Evolutionary conservation across 2,113 vertebrate genomes (phyloP), one percentile per base, ranked within the genome.

Genomic region (Camelus dromedarius): DNA sequence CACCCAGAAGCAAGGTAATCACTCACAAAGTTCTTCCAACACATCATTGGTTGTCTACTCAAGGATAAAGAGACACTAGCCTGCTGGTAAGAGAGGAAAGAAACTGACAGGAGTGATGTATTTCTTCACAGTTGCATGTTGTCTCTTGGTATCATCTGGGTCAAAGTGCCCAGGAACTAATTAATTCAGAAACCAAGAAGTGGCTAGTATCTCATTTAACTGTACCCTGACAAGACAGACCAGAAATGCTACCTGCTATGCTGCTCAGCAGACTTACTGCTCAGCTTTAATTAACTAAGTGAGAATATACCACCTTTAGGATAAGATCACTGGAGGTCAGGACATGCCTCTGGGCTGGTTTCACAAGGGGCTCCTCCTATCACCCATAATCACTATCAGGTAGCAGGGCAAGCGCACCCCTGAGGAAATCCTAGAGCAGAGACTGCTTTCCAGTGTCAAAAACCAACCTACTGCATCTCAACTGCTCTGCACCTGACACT

Each of bases 21-120:
- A 92, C 66, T 98, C 89, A 87, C 82, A 64, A 96, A 98, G 56
- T 94, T 97, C 97, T 97, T 69, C 85, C 89, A 60, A 95, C 64
- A 87, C 19, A 46, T 81, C 79, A 96, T 15, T 42, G 89, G 89
- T 97, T 95, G 56, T 0, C 2, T 83, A 69, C 48, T 80, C 62
- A 82, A 30, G 77, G 13, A 79, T 84, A 93, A 69, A 30, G 20
- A 96, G 94, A 82, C 6, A 50, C 66, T 46, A 66, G 67, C 12
- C 24, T 91, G 70, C 70, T 0, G 50, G 30, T 79, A 6, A 70
- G 54, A 80, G 70, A 97, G 1, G 35, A 91, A 86, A 89, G 93
- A 93, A 50, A 20, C 20, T 20, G 89, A 95, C 24, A 67, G 50
- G 67, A 89, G 77, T 9, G 9, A 89, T 3, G 8, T 30, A 38